phyloP scores from a whole-genome alignment of 2,888 invertebrate genomes.

The Troglohyphantes excavatus region DNA sequence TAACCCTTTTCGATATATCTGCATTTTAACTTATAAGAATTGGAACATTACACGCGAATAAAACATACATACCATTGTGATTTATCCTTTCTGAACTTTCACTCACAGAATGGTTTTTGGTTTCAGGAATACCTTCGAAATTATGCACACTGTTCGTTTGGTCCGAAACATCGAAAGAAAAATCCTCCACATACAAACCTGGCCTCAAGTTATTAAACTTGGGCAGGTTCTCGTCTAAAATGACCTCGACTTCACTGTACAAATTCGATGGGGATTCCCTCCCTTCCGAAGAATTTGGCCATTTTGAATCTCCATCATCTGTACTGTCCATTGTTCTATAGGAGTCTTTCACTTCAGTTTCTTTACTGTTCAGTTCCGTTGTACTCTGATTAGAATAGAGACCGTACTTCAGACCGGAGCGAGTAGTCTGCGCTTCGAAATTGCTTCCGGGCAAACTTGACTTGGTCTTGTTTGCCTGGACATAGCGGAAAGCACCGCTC shows the following conservation, averaged over 20 bases:
- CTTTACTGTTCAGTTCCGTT: not conserved
- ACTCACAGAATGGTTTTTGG: slow-evolving; percentile 8
- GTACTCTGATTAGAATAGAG: not conserved
- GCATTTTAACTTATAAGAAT: no score
- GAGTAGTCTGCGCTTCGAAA: not conserved
- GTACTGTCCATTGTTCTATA: not conserved
- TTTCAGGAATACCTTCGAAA: not conserved
- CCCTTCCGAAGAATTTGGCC: not conserved
- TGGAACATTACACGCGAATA: no score
- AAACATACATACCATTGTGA: slow-evolving; percentile 35
- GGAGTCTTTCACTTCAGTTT: not conserved
- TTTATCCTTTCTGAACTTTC: not conserved
- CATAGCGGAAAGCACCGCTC: not conserved
- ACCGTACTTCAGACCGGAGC: slow-evolving; percentile 17
- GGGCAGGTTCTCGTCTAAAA: slow-evolving; percentile 22
- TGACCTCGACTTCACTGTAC: not conserved
- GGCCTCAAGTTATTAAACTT: slow-evolving; percentile 41
- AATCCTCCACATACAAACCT: not conserved
- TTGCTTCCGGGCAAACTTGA: not conserved
- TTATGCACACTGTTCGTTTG: not conserved
- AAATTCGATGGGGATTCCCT: slow-evolving; percentile 1
- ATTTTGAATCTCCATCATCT: not conserved
- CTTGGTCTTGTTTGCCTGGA: not conserved
- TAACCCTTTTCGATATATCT: no score
- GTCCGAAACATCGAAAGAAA: not conserved